Evolutionary conservation across 2,797 vertebrate species (phyloP).

Genomic region (Euphonia xanthogaster): DNA sequence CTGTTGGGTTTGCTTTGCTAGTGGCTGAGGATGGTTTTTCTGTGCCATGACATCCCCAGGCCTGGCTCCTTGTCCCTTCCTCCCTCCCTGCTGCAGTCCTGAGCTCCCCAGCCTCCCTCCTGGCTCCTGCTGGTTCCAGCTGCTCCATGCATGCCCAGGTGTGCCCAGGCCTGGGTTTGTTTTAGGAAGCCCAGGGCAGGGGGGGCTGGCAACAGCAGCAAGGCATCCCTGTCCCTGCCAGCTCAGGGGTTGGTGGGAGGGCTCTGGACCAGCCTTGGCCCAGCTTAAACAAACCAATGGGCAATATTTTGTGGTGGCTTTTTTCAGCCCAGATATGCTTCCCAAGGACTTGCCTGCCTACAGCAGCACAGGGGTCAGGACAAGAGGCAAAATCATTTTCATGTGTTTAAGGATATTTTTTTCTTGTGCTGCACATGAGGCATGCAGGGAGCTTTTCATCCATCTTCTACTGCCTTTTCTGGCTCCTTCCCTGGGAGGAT

Average conservation of each 20-base stretch:
- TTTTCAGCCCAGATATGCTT: rapidly evolving
- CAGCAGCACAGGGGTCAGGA: rapidly evolving
- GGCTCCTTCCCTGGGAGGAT: constrained; percentile 11
- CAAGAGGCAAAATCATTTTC: not conserved
- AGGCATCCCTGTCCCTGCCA: not conserved
- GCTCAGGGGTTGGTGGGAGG: not conserved
- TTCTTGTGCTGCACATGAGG: not conserved
- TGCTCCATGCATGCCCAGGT: not conserved
- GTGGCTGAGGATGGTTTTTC: not conserved
- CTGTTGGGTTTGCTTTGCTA: not conserved
- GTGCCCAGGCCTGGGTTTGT: not conserved
- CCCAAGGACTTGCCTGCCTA: rapidly evolving
- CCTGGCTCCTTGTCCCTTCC: rapidly evolving
- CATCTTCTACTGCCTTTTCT: not conserved
- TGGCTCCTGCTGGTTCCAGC: not conserved
- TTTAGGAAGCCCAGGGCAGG: not conserved
- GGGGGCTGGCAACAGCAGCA: not conserved
- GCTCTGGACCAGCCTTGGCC: not conserved
- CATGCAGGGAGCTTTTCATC: not conserved
- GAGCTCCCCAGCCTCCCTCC: not conserved
- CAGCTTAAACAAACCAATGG: no score
- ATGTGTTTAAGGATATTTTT: not conserved
- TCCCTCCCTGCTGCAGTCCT: not conserved
- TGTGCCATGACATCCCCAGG: rapidly evolving
- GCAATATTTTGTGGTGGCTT: not conserved